phyloP scores from a whole-genome alignment of 2,888 invertebrate genomes.

The Iselma pallidipennis region DNA sequence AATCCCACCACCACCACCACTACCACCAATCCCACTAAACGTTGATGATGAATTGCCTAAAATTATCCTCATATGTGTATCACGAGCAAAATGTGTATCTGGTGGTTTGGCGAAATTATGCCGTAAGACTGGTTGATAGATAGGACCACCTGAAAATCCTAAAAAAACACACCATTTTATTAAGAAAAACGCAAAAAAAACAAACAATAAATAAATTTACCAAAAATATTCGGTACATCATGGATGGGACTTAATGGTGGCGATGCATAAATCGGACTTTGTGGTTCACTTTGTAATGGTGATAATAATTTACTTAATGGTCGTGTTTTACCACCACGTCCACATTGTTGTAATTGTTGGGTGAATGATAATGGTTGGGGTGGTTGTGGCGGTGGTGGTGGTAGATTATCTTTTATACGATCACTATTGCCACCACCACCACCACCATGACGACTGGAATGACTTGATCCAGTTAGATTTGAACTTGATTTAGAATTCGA shows the following conservation, averaged over 20 bases:
- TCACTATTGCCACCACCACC: no score
- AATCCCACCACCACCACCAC: conserved; percentile 30
- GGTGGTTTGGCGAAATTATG: conserved; percentile 59
- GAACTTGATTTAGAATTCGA: conserved; percentile 80
- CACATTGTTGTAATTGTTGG: conserved; percentile 87
- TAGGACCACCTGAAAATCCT: conserved; percentile 47
- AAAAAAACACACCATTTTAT: neutral
- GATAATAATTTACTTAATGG: conserved; percentile 66
- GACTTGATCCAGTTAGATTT: conserved; percentile 69
- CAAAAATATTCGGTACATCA: conserved; percentile 53
- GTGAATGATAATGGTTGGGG: conserved; percentile 81
- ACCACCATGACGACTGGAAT: conserved; percentile 54
- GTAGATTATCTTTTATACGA: neutral
- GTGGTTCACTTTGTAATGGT: conserved; percentile 67
- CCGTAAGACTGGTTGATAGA: conserved; percentile 55
- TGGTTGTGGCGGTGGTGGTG: neutral
- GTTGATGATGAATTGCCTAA: conserved; percentile 56
- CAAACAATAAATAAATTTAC: conserved; percentile 35
- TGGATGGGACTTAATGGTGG: conserved; percentile 65
- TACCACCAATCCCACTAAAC: conserved; percentile 23
- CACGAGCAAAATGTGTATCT: conserved; percentile 85
- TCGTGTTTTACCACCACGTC: conserved; percentile 68
- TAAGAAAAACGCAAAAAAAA: neutral
- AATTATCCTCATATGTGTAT: conserved; percentile 90
- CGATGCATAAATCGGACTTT: conserved; percentile 72